Evolutionary conservation across 2,797 vertebrate genomes (phyloP).

Genomic region (Enteromius fasciolatus): DNA sequence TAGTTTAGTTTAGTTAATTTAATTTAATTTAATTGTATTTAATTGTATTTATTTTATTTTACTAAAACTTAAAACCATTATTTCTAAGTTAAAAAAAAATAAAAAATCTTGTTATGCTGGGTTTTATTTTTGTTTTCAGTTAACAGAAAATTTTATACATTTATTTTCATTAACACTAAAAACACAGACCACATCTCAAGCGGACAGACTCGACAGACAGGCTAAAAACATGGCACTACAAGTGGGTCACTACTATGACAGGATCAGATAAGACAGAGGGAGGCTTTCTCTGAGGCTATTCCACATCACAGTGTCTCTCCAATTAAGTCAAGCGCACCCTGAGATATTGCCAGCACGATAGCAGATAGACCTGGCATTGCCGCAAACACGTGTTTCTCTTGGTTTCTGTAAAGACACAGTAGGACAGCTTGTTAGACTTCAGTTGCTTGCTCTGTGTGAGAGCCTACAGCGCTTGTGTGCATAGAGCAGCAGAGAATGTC

Average conservation of each 20-base stretch:
- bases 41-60: not conserved
- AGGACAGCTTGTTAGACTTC: constrained; percentile 34
- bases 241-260: constrained; percentile 52
- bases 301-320: constrained; percentile 46
- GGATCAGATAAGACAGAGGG: constrained; percentile 51
- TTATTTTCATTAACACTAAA: not conserved
- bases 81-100: not conserved
- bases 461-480: constrained; percentile 10
- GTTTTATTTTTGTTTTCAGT: not conserved
- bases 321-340: constrained; percentile 52
- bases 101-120: too few species aligned
- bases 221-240: constrained; percentile 41
- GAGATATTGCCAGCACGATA: constrained; percentile 26
- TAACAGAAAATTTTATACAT: not conserved
- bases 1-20: not conserved
- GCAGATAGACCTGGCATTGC: constrained; percentile 25
- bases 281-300: constrained; percentile 49
- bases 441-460: constrained; percentile 1
- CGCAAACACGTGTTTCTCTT: constrained; percentile 9
- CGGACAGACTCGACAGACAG: constrained; percentile 6
- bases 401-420: constrained; percentile 12
- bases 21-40: not conserved
- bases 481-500: constrained; percentile 13
- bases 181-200: constrained; percentile 14
- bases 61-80: not conserved